Base-by-base conservation (phyloP, 2,888 invertebrate genomes). In the Dioctria linearis region DNA sequence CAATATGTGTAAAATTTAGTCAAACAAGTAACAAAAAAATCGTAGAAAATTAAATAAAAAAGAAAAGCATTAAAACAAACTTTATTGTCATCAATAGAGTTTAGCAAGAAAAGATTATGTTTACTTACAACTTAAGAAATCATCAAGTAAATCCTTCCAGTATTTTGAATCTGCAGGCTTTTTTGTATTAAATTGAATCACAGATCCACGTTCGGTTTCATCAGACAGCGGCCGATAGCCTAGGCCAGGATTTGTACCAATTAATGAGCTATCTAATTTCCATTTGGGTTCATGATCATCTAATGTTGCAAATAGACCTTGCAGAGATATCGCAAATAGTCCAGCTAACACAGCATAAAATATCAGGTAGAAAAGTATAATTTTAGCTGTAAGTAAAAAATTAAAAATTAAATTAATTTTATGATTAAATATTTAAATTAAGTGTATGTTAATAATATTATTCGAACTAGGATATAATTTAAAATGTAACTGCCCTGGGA, bases 331-430 rank as follows among this genome's bases (percentile, higher is more conserved):
- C 0, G 95, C 92, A 88, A 97, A 98, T 86, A 98, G 90, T 5
- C 94, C 92, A 13, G 95, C 95, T 87, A 99, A 90, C 80, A 93
- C 92, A 69, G 93, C 90, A 90, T 97, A 98, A 91, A 98, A 98
- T 83, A 96, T 91, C 65, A 92, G 83, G 90, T 98, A 99, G 91
- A 98, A 99, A 0, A 94, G 83, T 39, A 94, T 86, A 82, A 97
- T 92, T 87, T 96, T 94, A 82, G 92, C 97, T 97, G 92, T 40
- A 93, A 84, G 69, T 8, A 66, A 11, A 78, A 49, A 40, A 63
- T 78, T 92, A 79, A 85, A 85, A 86, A 84, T 85, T 83, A 80
- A 85, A 84, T 69, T 69, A 69, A 69, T 46, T 69, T 25, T 25
- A 25, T 25, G 25, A 25, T 25, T 25, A 25, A 25, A 25, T 25